These are phyloP conservation scores for Tyto alba DNA, from an alignment of 2,113 vertebrate genomes.

Conservation along the genomic window DNA sequence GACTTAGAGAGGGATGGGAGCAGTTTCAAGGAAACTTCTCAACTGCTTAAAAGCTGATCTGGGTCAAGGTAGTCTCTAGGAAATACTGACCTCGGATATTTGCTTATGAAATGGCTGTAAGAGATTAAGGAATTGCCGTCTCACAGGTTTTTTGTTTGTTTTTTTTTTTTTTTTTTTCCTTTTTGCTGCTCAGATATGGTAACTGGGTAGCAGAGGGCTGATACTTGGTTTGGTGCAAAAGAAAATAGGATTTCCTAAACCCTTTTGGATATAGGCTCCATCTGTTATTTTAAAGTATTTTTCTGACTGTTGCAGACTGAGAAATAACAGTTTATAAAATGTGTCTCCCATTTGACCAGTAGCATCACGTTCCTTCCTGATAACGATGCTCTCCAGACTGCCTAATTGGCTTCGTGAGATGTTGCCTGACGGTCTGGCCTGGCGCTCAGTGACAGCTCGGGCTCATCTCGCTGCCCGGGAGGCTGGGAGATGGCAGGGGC, in stretches of 20 bases:
- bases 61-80: not conserved
- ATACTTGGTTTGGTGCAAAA: not conserved
- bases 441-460: accelerated
- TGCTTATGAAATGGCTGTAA: not conserved
- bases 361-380: not conserved
- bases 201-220: not conserved
- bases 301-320: not conserved
- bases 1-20: not conserved
- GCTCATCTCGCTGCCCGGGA: not conserved
- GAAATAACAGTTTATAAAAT: not conserved
- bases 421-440: too few relatives aligned
- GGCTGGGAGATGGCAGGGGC: not conserved
- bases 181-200: not conserved
- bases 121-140: not conserved
- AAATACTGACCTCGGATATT: not conserved
- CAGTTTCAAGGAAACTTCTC: not conserved
- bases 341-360: accelerated
- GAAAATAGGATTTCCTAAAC: not conserved
- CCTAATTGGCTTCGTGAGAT: too few relatives aligned
- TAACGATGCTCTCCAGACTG: not conserved
- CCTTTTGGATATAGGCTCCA: not conserved
- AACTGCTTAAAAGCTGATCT: not conserved
- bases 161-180: not conserved
- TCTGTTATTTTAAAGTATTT: not conserved
- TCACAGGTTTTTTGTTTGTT: not conserved